Percentiles rank a stretch among this genome's conserved stretches.
These are phyloP conservation scores for Myotis lucifugus DNA, from an alignment of 2,113 vertebrate genomes.

Conservation along the genomic window DNA sequence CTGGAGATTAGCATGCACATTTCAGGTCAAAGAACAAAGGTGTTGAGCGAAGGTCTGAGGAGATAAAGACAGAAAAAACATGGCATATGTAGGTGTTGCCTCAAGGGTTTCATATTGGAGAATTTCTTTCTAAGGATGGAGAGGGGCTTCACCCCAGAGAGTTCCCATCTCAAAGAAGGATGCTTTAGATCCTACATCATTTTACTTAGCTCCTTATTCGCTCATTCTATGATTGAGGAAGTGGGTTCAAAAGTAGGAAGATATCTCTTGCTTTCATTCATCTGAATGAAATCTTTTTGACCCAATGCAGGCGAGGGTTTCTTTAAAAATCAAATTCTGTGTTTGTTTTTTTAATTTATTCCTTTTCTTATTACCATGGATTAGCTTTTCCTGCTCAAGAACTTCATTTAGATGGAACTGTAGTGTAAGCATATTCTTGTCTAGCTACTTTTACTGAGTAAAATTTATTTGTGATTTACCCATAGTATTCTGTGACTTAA, in stretches of 20 bases:
- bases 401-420: not conserved
- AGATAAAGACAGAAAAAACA: not conserved
- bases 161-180: not conserved
- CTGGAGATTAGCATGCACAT: not conserved
- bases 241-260: not conserved
- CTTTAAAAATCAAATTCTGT: not conserved
- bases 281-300: not conserved
- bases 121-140: not conserved
- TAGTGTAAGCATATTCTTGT: not conserved
- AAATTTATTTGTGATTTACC: not conserved
- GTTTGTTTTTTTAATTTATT: not conserved
- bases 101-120: not conserved
- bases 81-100: not conserved
- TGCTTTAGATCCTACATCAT: not conserved
- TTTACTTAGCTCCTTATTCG: not conserved
- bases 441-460: not conserved
- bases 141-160: not conserved
- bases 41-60: not conserved
- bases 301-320: not conserved
- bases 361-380: not conserved
- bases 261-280: not conserved
- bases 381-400: not conserved
- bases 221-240: not conserved
- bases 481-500: not conserved
- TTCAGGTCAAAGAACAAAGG: not conserved